Base-by-base conservation (phyloP, 1,140 invertebrate genomes). In the Pectinophora gossypiella region DNA sequence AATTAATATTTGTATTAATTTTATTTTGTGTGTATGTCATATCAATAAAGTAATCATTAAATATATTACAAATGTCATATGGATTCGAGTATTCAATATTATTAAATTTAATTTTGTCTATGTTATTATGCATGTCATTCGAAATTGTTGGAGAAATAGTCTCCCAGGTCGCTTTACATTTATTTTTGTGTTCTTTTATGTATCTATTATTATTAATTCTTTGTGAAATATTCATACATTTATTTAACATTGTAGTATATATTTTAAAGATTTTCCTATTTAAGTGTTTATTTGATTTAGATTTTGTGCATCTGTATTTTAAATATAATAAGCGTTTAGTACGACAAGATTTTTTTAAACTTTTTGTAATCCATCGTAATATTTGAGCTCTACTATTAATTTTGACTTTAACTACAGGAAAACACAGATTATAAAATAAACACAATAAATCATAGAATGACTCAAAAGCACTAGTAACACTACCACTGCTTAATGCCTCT, bases 401-500 rank as follows among this genome's bases (percentile, higher is more conserved):
- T 19, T 48, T 35, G 5, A 35, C 23, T 19, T 19, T 32, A 7
- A 35, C 3, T 18, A 48, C 1, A 12, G 46, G 46, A 35, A 48
- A 48, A 36, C 46, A 48, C 27, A 48, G 19, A 2, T 35, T 13
- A 27, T 35, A 48, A 1, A 48, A 19, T 19, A 48, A 19, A 16
- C 23, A 18, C 13, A 48, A 48, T 9, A 18, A 19, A 13, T 48
- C 46, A 35, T 48, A 35, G n/a, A 48, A 48, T 1, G 22, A 19
- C n/a, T 1, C 15, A 9, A 48, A 35, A 7, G 46, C 22, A 10
- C 18, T n/a, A 9, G 12, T 19, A 1, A 48, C n/a, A 19, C 35
- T 12, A 48, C 18, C 13, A 32, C 13, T 0, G 3, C 4, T 35
- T 15, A 48, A 35, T 16, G 22, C 19, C 16, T 48, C 46, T 18